phyloP scores from a whole-genome alignment of 2,888 invertebrate genomes.

The Drosophila maculinotata region DNA sequence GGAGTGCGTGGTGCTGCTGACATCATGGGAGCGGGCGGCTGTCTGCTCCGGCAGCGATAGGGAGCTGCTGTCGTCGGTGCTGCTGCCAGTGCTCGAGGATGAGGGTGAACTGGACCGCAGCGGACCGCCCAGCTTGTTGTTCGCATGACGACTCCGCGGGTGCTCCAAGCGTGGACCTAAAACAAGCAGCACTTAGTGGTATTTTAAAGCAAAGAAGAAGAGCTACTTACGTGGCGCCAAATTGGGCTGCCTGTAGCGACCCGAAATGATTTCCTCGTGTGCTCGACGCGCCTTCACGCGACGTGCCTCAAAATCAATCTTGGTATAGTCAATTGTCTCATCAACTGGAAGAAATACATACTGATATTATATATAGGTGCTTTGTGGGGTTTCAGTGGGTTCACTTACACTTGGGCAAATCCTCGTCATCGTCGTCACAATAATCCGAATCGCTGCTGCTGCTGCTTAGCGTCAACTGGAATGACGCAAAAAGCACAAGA shows the following conservation, averaged over 20 bases:
- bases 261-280: slow-evolving; percentile 85
- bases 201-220: background rate
- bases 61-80: slow-evolving; percentile 76
- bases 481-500: background rate
- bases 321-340: slow-evolving; percentile 84
- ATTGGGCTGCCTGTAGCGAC: slow-evolving; percentile 85
- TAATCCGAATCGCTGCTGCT: slow-evolving; percentile 85
- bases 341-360: slow-evolving; percentile 68
- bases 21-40: slow-evolving; percentile 70
- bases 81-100: slow-evolving; percentile 72
- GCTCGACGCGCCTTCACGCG: slow-evolving; percentile 85
- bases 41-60: slow-evolving; percentile 63
- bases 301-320: slow-evolving; percentile 85
- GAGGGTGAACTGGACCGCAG: slow-evolving; percentile 74
- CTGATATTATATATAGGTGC: no score
- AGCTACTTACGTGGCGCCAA: slow-evolving; percentile 81
- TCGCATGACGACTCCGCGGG: slow-evolving; percentile 48
- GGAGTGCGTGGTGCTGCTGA: slow-evolving; percentile 82
- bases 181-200: background rate
- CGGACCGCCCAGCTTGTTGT: slow-evolving; percentile 48
- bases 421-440: slow-evolving; percentile 84
- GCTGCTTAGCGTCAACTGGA: slow-evolving; percentile 83
- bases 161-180: slow-evolving; percentile 69
- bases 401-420: slow-evolving; percentile 82
- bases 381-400: no score